phyloP scores from a whole-genome alignment of 2,113 vertebrate genomes.

The Ciconia boyciana region DNA sequence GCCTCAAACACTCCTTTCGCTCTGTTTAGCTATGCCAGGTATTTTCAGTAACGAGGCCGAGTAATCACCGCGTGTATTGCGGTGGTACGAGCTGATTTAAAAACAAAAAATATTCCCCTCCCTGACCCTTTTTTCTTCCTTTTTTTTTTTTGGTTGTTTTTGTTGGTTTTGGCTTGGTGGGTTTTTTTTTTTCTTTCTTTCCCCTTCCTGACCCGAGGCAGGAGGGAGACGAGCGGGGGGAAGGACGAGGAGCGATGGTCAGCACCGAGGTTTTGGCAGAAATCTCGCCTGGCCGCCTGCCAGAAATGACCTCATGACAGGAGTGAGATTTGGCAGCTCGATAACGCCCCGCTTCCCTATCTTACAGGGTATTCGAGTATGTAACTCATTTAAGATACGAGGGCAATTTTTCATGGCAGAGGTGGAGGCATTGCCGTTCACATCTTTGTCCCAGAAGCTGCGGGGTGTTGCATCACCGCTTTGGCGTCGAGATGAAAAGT shows the following conservation, averaged over 20 bases:
- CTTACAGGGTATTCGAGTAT: constrained; percentile 25
- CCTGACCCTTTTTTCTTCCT: neutral
- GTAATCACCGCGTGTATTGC: fast-evolving
- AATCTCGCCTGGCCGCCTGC: neutral
- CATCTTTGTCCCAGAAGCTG: constrained; percentile 46
- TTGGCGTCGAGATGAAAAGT: neutral
- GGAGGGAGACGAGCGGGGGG: neutral
- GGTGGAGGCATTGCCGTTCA: neutral
- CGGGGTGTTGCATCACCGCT: neutral
- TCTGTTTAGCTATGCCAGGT: fast-evolving
- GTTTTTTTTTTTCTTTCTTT: no score
- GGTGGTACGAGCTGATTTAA: neutral
- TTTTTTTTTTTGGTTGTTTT: neutral
- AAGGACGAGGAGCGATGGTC: neutral
- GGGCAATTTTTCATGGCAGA: constrained; percentile 31
- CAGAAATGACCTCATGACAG: constrained; percentile 65
- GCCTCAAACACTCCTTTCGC: neutral
- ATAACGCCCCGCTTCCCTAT: neutral
- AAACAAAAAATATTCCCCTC: neutral
- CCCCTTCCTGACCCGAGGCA: neutral
- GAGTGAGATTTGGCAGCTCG: constrained; percentile 57
- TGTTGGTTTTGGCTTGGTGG: no score
- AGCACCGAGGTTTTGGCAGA: constrained; percentile 3
- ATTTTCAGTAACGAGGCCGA: neutral
- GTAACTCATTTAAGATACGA: constrained; percentile 23